These are phyloP conservation scores for Hippocampus kuda DNA, from an alignment of 2,797 vertebrate species.

Conservation along the genomic window DNA sequence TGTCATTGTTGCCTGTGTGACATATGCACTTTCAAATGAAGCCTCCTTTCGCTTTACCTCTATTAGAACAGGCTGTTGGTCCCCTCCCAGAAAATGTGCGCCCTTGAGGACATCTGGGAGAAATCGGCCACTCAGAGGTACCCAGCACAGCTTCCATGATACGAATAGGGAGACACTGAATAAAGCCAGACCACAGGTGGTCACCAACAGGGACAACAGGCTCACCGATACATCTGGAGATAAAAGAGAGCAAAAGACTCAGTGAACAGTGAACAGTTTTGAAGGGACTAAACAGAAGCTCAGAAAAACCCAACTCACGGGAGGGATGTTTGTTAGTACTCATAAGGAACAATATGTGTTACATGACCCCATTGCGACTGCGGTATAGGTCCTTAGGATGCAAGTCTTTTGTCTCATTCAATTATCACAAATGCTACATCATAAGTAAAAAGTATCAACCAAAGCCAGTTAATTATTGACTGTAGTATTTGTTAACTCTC, in stretches of 20 bases:
- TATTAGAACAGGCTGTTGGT: conserved; percentile 76
- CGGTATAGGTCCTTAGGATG: not conserved
- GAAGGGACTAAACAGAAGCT: conserved; percentile 10
- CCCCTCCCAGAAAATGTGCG: conserved; percentile 70
- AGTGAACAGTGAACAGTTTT: conserved; percentile 13
- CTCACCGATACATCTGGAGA: conserved; percentile 84
- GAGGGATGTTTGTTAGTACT: not conserved
- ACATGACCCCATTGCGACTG: not conserved
- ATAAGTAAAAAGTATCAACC: not conserved
- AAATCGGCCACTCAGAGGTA: conserved; percentile 86
- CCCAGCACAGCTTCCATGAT: conserved; percentile 98
- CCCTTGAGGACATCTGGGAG: conserved; percentile 77
- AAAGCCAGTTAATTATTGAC: not conserved
- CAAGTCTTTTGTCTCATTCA: not conserved
- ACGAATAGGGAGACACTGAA: conserved; percentile 95
- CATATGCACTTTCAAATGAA: not conserved
- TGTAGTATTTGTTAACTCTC: not conserved
- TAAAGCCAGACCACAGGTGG: conserved; percentile 89
- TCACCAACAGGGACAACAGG: conserved; percentile 89
- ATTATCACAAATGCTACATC: not conserved
- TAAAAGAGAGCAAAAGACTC: not conserved
- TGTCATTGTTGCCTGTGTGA: not conserved
- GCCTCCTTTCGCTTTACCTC: conserved; percentile 55
- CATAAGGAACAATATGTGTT: not conserved
- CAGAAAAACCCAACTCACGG: conserved; percentile 4